phyloP scores from a whole-genome alignment of 2,888 invertebrate species.

The Drosophila pullipes region DNA sequence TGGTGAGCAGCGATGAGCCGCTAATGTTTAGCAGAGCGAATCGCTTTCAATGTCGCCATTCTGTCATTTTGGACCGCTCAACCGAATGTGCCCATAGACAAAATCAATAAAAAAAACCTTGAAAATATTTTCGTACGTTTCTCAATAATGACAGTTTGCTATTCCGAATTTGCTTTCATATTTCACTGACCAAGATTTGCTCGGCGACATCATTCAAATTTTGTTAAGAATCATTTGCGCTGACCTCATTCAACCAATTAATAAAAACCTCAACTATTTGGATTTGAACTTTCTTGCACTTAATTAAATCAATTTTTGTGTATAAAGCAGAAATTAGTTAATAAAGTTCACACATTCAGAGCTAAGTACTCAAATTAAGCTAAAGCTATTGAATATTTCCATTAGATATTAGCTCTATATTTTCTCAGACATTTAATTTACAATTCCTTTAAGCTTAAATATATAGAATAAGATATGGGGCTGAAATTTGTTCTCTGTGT shows the following conservation, averaged over 20 bases:
- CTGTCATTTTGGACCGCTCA: background rate
- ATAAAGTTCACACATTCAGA: background rate
- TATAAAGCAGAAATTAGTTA: background rate
- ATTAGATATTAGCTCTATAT: background rate
- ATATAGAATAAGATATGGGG: background rate
- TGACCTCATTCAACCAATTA: background rate
- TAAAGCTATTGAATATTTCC: background rate
- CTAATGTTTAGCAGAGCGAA: conserved; percentile 44
- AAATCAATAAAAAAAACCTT: conserved; percentile 69
- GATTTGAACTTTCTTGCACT: background rate
- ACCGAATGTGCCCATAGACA: conserved; percentile 27
- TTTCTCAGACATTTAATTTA: background rate
- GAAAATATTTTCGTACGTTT: conserved; percentile 49
- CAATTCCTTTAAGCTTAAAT: background rate
- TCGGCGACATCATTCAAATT: background rate
- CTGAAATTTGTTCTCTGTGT: background rate
- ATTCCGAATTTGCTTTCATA: conserved; percentile 24
- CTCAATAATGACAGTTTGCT: conserved; percentile 49
- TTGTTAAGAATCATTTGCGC: background rate
- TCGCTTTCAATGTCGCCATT: conserved; percentile 29
- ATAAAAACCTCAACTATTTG: background rate
- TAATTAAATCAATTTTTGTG: background rate
- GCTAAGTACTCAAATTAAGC: background rate
- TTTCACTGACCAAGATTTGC: conserved; percentile 6
- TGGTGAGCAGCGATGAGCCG: conserved; percentile 24